Base-by-base conservation (phyloP, 2,113 vertebrate genomes). In the Etia nguti region DNA sequence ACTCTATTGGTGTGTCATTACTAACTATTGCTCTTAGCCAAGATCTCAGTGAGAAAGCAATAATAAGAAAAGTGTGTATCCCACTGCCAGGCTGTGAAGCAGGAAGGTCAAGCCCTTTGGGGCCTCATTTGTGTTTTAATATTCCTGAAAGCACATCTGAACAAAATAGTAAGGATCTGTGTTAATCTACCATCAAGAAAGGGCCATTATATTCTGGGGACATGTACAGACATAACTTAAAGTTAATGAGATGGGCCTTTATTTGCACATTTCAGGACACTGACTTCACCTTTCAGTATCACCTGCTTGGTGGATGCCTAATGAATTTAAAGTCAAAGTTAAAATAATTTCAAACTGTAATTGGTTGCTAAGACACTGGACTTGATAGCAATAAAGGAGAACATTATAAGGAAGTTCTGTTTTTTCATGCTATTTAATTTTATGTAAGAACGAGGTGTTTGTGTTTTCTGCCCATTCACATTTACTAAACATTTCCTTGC, bases 161-260 rank as follows among this genome's bases (percentile, higher is more conserved):
- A 94, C 91, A 96, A 92, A 95, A 93, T 85, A 89, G 86, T 60
- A 54, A 87, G 89, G 94, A 94, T 95, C 90, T 89, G 73, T 82
- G 84, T 91, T 93, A 94, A 95, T 95, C 92, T 92, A 60, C 54
- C 89, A 90, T 91, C 88, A 83, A 86, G 91, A 84, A 91, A 75
- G 38, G 8, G 84, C 86, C 86, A 84, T 93, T 95, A 89, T 87
- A 85, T 90, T 90, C 86, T 60, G 62, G 60, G 88, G 91, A 93
- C 94, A 96, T 96, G 96, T 82, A 73, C 73, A 22, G 89, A 93
- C 95, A 96, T 95, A 96, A 94, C 85, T 96, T 91, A 92, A 90
- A 93, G 85, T 89, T 96, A 96, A 96, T 96, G 94, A 95, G 92
- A 89, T 81, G 79, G 84, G 83, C 77, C 88, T 89, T 90, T 95